Percentiles rank a stretch among this genome's conserved stretches.
Conservation (phyloP, 2,888 invertebrate species). For the Drosophila kuntzei region DNA sequence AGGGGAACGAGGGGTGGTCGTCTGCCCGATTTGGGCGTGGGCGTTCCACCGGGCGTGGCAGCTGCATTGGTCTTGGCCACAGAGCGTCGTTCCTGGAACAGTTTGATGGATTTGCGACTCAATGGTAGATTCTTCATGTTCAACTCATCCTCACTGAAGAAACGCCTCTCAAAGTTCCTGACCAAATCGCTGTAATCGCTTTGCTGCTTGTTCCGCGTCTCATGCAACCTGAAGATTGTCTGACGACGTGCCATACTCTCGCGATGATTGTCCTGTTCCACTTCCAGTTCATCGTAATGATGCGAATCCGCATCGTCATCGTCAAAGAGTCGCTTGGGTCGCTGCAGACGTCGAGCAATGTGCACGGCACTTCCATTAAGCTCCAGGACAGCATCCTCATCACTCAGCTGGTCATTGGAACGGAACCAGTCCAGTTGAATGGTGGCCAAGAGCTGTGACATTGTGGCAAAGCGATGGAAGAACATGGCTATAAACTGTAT, state of each 20-base stretch:
- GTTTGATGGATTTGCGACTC: constrained; percentile 83
- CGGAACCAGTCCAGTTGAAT: constrained; percentile 87
- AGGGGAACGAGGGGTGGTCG: constrained; percentile 42
- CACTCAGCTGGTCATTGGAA: constrained; percentile 71
- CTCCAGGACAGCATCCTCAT: constrained; percentile 86
- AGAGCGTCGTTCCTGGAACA: constrained; percentile 78
- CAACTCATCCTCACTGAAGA: constrained; percentile 82
- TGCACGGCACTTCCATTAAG: constrained; percentile 88
- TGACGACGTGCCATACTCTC: constrained; percentile 75
- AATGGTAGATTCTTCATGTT: constrained; percentile 82
- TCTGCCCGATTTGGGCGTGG: constrained; percentile 46
- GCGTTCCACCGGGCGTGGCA: constrained; percentile 52
- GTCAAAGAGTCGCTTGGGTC: constrained; percentile 84
- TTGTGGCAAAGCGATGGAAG: constrained; percentile 91
- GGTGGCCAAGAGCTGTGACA: constrained; percentile 90
- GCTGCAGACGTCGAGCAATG: constrained; percentile 87
- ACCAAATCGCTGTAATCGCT: constrained; percentile 84
- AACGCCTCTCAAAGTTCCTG: constrained; percentile 83
- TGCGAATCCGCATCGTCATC: constrained; percentile 71
- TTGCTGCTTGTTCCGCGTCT: constrained; percentile 75
- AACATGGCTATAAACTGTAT: constrained; percentile 92
- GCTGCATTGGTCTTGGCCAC: constrained; percentile 74
- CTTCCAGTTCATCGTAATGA: constrained; percentile 54
- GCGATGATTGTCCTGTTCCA: constrained; percentile 43
- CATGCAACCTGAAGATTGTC: constrained; percentile 83